Percentiles rank a stretch among this genome's conserved stretches.
Evolutionary conservation across 2,797 vertebrate species (phyloP).

Genomic region (Notamacropus eugenii): DNA sequence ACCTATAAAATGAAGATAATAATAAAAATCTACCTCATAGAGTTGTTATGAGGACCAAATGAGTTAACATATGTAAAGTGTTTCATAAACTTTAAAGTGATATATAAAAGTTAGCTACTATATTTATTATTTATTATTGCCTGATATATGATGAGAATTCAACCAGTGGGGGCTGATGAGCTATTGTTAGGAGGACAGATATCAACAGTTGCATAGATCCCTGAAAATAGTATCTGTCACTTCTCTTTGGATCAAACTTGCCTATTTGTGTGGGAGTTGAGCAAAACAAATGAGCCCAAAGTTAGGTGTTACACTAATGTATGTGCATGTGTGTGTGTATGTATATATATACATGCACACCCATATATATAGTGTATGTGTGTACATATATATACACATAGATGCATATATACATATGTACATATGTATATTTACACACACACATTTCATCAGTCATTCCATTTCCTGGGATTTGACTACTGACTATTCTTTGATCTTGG

Average conservation of each 20-base stretch:
- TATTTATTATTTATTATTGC: neutral
- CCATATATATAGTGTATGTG: neutral
- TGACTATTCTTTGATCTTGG: neutral
- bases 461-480: neutral
- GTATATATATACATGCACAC: no score
- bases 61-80: neutral
- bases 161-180: neutral
- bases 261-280: no score
- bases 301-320: neutral
- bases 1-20: neutral
- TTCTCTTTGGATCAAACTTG: neutral
- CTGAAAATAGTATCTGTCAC: neutral
- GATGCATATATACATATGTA: no score
- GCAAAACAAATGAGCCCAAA: neutral
- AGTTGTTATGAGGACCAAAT: neutral
- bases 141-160: neutral
- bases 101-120: neutral
- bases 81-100: neutral
- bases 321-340: no score
- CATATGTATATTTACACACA: no score
- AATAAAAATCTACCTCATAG: neutral
- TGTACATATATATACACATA: no score
- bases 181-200: neutral
- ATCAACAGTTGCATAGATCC: neutral
- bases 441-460: neutral